These are phyloP conservation scores for Drosophila differens DNA, from an alignment of 2,888 invertebrate genomes.

Conservation along the genomic window DNA sequence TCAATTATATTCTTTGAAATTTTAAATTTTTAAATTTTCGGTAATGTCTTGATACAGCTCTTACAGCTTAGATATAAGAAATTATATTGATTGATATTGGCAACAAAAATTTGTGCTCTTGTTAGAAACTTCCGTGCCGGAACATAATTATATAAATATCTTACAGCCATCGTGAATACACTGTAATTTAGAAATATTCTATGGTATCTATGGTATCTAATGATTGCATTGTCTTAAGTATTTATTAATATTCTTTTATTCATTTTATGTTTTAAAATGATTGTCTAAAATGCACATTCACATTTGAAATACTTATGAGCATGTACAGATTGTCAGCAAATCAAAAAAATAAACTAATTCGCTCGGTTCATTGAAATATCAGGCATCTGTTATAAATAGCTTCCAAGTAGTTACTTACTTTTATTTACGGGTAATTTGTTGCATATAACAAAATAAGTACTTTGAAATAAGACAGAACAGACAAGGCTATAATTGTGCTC, in stretches of 20 bases:
- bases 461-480: conserved; percentile 13
- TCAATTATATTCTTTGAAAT: background rate
- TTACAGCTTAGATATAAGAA: background rate
- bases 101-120: background rate
- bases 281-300: background rate
- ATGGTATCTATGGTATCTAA: background rate
- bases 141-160: background rate
- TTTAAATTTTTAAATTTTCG: too few relatives aligned
- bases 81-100: background rate
- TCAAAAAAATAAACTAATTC: conserved; percentile 6
- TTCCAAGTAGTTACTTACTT: conserved; percentile 23
- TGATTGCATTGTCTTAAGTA: background rate
- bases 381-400: conserved; percentile 27
- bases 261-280: background rate
- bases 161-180: background rate
- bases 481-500: conserved; percentile 32
- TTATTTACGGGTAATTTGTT: conserved; percentile 40
- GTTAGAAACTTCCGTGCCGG: background rate
- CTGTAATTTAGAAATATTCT: too few relatives aligned
- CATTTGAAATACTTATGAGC: background rate
- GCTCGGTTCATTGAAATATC: conserved; percentile 7
- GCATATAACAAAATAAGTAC: conserved; percentile 29
- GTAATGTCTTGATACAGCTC: background rate
- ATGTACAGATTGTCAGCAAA: conserved; percentile 5
- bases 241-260: background rate